Conservation (phyloP, 37 sponge, comb jelly and placozoan genomes). For the Axinella damicornis region DNA sequence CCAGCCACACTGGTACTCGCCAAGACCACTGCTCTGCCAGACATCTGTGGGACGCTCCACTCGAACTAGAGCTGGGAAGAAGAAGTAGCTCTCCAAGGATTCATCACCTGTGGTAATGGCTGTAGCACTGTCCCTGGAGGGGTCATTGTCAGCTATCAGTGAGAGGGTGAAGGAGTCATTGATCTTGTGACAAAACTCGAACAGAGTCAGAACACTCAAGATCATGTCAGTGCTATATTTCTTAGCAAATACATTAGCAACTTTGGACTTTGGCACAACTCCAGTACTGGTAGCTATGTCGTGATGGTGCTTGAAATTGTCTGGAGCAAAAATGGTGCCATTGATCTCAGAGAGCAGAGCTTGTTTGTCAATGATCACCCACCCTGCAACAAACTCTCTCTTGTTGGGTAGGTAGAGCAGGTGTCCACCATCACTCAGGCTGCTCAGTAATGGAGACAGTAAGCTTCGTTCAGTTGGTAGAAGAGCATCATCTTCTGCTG, state of each 20-base stretch:
- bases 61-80: slow-evolving; percentile 39
- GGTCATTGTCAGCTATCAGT: no score
- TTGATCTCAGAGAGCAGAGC: slow-evolving; percentile 17
- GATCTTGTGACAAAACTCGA: slow-evolving; percentile 32
- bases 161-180: not conserved
- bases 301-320: not conserved
- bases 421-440: slow-evolving; percentile 6
- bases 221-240: slow-evolving; percentile 12
- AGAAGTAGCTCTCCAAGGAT: not conserved
- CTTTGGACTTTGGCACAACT: slow-evolving; percentile 3
- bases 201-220: not conserved
- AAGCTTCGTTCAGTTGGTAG: not conserved
- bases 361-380: slow-evolving; percentile 14
- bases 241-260: slow-evolving; percentile 6
- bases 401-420: slow-evolving; percentile 11
- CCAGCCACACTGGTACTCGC: slow-evolving; percentile 21
- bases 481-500: not conserved
- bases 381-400: not conserved
- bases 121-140: no score
- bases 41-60: not conserved
- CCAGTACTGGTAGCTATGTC: slow-evolving; percentile 8
- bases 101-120: not conserved
- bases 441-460: not conserved
- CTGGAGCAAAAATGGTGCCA: slow-evolving; percentile 37
- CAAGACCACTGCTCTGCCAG: not conserved